Conservation (phyloP, 2,797 vertebrate species). For the Lateolabrax maculatus region DNA sequence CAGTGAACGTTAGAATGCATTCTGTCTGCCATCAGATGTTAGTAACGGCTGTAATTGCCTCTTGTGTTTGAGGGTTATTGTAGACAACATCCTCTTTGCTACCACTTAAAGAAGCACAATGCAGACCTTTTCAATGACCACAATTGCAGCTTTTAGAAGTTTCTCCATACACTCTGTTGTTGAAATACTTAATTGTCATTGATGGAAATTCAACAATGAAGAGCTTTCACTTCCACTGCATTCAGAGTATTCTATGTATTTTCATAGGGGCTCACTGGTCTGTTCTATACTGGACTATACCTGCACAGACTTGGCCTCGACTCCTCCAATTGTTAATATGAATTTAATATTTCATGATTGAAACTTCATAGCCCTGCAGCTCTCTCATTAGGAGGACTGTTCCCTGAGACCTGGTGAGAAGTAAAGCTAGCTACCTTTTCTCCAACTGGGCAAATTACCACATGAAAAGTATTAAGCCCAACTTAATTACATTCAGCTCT, state of each 20-base stretch:
- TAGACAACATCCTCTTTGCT: constrained; percentile 3
- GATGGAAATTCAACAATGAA: neutral
- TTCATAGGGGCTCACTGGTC: neutral
- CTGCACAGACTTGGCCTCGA: constrained; percentile 7
- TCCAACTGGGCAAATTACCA: constrained; percentile 73
- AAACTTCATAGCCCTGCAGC: constrained; percentile 44
- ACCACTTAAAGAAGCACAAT: neutral
- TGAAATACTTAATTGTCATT: neutral
- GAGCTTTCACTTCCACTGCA: neutral
- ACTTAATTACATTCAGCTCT: constrained; percentile 74
- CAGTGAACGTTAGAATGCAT: neutral
- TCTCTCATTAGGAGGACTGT: constrained; percentile 54
- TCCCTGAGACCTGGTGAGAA: constrained; percentile 44
- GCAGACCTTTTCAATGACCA: neutral
- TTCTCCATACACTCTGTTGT: neutral
- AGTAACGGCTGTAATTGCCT: constrained; percentile 3
- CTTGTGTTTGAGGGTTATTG: neutral
- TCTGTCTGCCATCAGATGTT: constrained; percentile 5
- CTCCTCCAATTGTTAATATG: constrained; percentile 44
- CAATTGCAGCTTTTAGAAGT: neutral
- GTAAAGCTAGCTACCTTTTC: constrained; percentile 36
- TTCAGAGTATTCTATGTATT: neutral
- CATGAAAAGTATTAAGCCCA: constrained; percentile 64
- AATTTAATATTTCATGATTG: constrained; percentile 61
- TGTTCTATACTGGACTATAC: neutral